These are phyloP conservation scores for Centrocercus urophasianus DNA, from an alignment of 2,113 vertebrate species.

Conservation along the genomic window DNA sequence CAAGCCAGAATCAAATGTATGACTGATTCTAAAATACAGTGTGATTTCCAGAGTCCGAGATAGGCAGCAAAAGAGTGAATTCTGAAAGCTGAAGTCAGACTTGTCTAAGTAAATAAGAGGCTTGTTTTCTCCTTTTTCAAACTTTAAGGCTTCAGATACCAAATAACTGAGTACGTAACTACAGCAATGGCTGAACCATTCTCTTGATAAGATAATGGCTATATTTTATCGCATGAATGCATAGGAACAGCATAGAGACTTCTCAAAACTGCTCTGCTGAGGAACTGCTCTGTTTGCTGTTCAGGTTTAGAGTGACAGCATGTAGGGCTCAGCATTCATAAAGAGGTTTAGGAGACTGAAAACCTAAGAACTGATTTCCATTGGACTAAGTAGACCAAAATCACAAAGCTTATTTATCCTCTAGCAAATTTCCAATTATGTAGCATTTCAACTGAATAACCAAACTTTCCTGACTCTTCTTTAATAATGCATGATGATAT, in stretches of 20 bases:
- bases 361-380: neutral
- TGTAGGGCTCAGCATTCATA: neutral
- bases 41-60: neutral
- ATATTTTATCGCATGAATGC: constrained; percentile 8
- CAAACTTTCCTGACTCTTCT: neutral
- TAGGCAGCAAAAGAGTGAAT: neutral
- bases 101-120: neutral
- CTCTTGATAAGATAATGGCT: neutral
- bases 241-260: neutral
- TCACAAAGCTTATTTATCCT: neutral
- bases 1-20: neutral
- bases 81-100: neutral
- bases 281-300: neutral
- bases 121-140: neutral
- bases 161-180: neutral
- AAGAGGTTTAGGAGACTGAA: neutral
- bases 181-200: neutral
- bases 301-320: neutral
- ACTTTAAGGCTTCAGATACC: neutral
- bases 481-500: neutral
- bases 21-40: neutral
- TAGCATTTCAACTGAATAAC: neutral
- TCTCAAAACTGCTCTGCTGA: neutral
- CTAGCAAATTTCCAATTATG: neutral
- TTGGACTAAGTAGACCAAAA: neutral